Base-by-base conservation (phyloP, 2,888 invertebrate species). In the Hyles lineata region DNA sequence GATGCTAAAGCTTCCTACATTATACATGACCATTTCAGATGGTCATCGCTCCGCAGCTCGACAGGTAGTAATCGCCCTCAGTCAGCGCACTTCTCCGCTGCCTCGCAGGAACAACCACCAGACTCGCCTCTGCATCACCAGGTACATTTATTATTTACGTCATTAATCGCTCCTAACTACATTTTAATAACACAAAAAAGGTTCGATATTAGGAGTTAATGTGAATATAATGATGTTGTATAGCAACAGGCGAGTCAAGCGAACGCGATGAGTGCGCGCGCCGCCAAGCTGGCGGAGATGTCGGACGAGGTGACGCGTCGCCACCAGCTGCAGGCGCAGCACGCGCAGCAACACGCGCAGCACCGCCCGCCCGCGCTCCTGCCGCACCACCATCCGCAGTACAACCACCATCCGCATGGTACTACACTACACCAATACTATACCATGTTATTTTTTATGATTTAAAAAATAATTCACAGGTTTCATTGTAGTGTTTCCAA, bases 201-300 rank as follows among this genome's bases (percentile, higher is more conserved):
- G 11, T 11, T 15, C 1, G 43, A 43, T 43, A 15, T 1, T 43
- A 15, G 43, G 15, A 43, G 11, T 43, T 11, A 43, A 43, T 43
- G 43, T 43, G 43, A 43, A 43, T 43, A 43, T 43, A 11, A 43
- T 43, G 43, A 19, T 55, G 15, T 17, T 17, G 8, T 55, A 55
- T n/a, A 17, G 25, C 5, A 19, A 19, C 78, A 89, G 86, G 76
- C 77, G 11, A 85, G 82, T 74, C 86, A 87, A 73, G 73, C 85
- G 23, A 87, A 78, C 77, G 85, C 87, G 0, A 89, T 89, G 80
- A 89, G 79, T 60, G 89, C 88, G 0, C 90, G 93, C 29, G 95
- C 96, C 62, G 96, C 96, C 0, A 97, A 97, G 86, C 92, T 97
- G 74, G 96, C 96, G 6, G 98, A 98, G 89, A 97, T 98, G 97